These are phyloP conservation scores for Leptinotarsa haldemani DNA, from an alignment of 2,888 invertebrate genomes.

Conservation along the genomic window DNA sequence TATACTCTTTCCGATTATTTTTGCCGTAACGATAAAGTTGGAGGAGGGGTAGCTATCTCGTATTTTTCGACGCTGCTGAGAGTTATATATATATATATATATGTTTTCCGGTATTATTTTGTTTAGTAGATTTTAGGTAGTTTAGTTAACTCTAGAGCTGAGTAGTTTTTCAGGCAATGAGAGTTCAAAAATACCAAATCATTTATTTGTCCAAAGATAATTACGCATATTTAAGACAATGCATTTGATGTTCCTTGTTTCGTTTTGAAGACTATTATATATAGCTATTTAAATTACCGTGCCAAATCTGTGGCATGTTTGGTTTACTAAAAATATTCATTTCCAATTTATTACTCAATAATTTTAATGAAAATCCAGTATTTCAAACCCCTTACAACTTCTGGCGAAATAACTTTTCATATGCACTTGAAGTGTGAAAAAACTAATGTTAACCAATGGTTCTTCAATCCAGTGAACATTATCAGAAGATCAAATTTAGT, in stretches of 20 bases:
- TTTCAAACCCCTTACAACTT: not conserved
- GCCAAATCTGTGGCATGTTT: constrained; percentile 4
- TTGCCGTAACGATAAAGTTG: too few species aligned
- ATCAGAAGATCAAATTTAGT: too few species aligned
- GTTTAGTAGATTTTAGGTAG: constrained; percentile 46
- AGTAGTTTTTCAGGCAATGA: constrained; percentile 30
- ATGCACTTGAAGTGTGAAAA: not conserved
- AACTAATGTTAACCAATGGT: not conserved
- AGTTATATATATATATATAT: constrained; percentile 48
- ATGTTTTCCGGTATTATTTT: constrained; percentile 59
- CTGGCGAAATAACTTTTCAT: not conserved
- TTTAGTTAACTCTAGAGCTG: constrained; percentile 41
- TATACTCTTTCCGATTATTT: too few species aligned
- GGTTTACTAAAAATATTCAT: constrained; percentile 2
- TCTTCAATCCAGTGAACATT: too few species aligned
- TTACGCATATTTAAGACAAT: not conserved
- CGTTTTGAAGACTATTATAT: not conserved
- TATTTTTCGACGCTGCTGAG: constrained; percentile 42
- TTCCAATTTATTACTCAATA: not conserved
- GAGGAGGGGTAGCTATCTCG: too few species aligned
- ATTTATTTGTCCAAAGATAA: not conserved
- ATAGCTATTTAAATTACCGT: not conserved
- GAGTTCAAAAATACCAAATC: constrained; percentile 29
- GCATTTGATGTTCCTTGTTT: not conserved
- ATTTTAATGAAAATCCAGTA: constrained; percentile 6